Percentiles rank a stretch among this genome's conserved stretches.
Conservation (phyloP, 2,797 vertebrate species). For the Adelosebastes latens region DNA sequence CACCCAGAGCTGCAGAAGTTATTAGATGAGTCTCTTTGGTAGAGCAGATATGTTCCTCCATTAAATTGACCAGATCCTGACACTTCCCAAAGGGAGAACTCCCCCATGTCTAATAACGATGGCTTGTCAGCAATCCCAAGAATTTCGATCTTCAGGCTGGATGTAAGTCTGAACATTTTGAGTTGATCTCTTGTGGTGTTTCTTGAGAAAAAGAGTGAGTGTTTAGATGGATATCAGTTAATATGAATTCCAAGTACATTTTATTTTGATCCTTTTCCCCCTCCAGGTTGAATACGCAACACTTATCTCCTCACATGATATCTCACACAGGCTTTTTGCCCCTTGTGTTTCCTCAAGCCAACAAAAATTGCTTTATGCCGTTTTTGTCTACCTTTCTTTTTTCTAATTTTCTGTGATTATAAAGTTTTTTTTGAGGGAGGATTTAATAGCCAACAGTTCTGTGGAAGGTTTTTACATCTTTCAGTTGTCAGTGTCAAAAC, state of each 20-base stretch:
- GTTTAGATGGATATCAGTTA: slow-evolving; percentile 44
- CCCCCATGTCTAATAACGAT: slow-evolving; percentile 57
- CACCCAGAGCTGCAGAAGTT: slow-evolving; percentile 45
- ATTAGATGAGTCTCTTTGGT: slow-evolving; percentile 61
- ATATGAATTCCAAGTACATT: slow-evolving; percentile 34
- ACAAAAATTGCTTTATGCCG: not conserved
- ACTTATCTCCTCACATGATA: slow-evolving; percentile 4
- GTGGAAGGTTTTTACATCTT: slow-evolving; percentile 8
- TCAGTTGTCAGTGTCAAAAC: slow-evolving; percentile 36
- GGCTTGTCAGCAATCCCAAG: slow-evolving; percentile 56
- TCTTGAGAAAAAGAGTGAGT: not conserved
- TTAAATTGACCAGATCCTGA: slow-evolving; percentile 52
- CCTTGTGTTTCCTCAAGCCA: not conserved
- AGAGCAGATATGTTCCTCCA: slow-evolving; percentile 32
- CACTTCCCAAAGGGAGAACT: slow-evolving; percentile 42
- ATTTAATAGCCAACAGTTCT: not conserved
- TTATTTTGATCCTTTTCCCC: not conserved
- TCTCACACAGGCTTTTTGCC: not conserved
- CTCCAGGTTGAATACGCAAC: not conserved
- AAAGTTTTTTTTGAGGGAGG: not conserved
- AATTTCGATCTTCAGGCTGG: slow-evolving; percentile 46
- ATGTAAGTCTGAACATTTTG: slow-evolving; percentile 27
- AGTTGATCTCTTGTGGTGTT: slow-evolving; percentile 21
- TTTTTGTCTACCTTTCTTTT: not conserved
- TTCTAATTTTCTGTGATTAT: not conserved